Conservation (phyloP, 2,113 vertebrate genomes). For the Brienomyrus longianalis region DNA sequence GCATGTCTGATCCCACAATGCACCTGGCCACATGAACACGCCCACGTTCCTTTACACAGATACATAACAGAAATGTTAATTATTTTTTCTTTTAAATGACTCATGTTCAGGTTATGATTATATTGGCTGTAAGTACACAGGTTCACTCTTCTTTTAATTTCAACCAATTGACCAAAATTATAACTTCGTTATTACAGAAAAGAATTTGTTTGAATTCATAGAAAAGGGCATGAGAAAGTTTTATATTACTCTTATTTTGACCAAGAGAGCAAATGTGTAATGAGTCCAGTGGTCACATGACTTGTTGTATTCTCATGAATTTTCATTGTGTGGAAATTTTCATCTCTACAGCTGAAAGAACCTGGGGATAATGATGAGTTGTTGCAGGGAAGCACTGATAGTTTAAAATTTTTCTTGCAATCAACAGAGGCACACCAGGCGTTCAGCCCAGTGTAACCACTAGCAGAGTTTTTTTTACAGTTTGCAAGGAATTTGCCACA, state of each 20-base stretch:
- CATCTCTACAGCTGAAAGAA: neutral
- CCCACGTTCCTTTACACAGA: neutral
- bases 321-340: neutral
- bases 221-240: neutral
- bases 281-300: neutral
- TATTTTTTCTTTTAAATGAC: neutral
- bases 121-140: neutral
- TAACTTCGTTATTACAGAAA: neutral
- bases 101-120: neutral
- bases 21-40: neutral
- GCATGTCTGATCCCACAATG: conserved; percentile 22
- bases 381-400: neutral
- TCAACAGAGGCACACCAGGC: neutral
- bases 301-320: neutral
- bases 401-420: neutral
- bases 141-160: neutral
- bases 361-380: neutral
- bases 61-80: neutral
- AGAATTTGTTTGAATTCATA: neutral
- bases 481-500: neutral
- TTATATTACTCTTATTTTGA: neutral
- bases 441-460: neutral
- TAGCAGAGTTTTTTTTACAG: neutral
- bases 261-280: neutral
- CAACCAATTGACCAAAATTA: neutral